Conservation (phyloP, 2,113 vertebrate species). For the Myiopsitta monachus region DNA sequence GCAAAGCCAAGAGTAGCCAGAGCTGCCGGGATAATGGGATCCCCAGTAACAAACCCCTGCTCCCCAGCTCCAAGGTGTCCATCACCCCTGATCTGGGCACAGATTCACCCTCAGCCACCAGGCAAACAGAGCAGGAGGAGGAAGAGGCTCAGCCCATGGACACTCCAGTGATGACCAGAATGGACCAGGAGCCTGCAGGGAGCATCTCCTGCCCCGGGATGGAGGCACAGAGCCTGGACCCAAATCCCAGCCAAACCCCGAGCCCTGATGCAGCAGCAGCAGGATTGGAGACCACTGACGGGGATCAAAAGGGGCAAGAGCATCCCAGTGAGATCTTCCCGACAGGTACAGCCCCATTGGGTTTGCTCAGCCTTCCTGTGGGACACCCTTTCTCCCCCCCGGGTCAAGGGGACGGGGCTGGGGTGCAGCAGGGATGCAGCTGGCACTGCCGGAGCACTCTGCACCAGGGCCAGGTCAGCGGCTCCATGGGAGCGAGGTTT, state of each 20-base stretch:
- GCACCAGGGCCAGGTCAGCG: not conserved
- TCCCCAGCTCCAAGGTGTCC: not conserved
- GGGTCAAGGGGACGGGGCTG: not conserved
- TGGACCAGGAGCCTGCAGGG: not conserved
- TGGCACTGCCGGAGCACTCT: not conserved
- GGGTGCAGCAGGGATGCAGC: not conserved
- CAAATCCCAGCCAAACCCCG: not conserved
- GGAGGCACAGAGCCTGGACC: rapidly evolving
- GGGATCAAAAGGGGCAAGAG: not conserved
- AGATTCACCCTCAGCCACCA: not conserved
- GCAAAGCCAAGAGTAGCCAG: not conserved
- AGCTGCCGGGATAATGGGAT: not conserved
- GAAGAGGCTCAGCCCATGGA: not conserved
- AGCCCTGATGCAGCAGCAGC: rapidly evolving
- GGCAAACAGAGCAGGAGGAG: not conserved
- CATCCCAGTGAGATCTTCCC: not conserved
- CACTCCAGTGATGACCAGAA: not conserved
- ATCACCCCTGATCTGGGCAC: not conserved
- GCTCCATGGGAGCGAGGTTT: slow-evolving; percentile 1
- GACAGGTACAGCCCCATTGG: not conserved
- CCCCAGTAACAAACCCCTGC: not conserved
- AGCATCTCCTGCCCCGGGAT: not conserved
- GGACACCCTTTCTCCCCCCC: not conserved
- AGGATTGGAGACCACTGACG: rapidly evolving
- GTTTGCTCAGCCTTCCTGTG: not conserved